A percentile compares a stretch with the other conserved stretches of the same genome.
Conservation (phyloP, 2,113 vertebrate species). For the Callocephalon fimbriatum region DNA sequence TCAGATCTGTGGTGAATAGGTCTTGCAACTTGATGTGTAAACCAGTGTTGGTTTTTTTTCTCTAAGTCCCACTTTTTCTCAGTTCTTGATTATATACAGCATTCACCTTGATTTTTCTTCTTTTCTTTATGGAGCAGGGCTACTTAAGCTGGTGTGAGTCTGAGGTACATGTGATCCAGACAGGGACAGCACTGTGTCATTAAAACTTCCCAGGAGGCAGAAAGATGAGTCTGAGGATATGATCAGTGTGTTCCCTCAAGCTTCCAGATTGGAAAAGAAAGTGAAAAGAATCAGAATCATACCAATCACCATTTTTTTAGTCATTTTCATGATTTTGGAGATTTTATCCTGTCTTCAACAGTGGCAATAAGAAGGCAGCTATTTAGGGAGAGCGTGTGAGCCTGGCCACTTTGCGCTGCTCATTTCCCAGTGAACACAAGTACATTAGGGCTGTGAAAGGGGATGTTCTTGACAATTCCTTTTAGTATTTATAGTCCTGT, state of each 20-base stretch:
- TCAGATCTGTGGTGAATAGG: not conserved
- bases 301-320: not conserved
- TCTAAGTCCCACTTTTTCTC: not conserved
- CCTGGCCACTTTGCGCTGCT: not conserved
- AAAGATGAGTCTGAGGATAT: not conserved
- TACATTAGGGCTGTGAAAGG: not conserved
- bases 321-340: not conserved
- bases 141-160: not conserved
- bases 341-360: not conserved
- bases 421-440: not conserved
- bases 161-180: accelerated
- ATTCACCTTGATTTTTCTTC: not conserved
- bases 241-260: not conserved
- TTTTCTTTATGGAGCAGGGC: not conserved
- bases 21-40: not conserved
- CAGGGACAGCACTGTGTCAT: not conserved
- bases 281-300: not conserved
- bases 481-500: not conserved
- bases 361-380: not conserved
- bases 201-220: not conserved
- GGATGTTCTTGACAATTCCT: not conserved
- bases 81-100: not conserved
- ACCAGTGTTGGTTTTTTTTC: not conserved
- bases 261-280: not conserved
- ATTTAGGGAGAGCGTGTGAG: not conserved